A percentile compares a stretch with the other conserved stretches of the same genome.
Evolutionary conservation across 2,797 vertebrate genomes (phyloP).

Genomic region (Gymnoscopelus braueri): DNA sequence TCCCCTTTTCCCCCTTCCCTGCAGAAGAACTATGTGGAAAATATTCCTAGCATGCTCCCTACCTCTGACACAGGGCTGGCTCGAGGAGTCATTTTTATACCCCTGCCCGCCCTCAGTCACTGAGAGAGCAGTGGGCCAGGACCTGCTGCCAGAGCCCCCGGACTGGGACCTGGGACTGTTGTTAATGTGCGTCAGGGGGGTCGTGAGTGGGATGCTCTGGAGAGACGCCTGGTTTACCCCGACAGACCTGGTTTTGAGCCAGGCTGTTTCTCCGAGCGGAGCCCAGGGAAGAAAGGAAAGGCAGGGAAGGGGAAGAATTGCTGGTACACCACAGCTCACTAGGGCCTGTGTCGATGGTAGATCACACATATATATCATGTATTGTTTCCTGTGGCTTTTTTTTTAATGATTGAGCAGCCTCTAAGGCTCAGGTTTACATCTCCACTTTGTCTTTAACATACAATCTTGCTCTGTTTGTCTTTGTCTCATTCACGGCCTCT

Average conservation of each 20-base stretch:
- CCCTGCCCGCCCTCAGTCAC: conserved; percentile 39
- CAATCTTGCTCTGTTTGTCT: conserved; percentile 14
- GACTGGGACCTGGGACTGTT: conserved; percentile 23
- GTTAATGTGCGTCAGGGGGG: conserved; percentile 36
- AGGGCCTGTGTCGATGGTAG: neutral
- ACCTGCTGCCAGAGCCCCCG: conserved; percentile 47
- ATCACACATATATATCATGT: neutral
- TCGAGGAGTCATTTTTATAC: conserved; percentile 52
- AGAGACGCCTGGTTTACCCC: conserved; percentile 17
- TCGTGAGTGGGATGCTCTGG: conserved; percentile 20
- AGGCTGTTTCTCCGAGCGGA: conserved; percentile 19
- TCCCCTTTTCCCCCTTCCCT: conserved; percentile 32
- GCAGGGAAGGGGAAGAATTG: neutral
- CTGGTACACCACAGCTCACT: too few relatives aligned
- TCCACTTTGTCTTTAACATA: conserved; percentile 6
- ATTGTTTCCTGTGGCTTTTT: neutral
- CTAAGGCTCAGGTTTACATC: neutral
- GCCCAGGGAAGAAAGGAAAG: conserved; percentile 3
- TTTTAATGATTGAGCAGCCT: neutral
- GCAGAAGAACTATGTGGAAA: conserved; percentile 66
- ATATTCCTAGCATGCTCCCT: conserved; percentile 63
- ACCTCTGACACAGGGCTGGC: conserved; percentile 48
- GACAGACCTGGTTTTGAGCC: conserved; percentile 35
- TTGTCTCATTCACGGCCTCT: neutral
- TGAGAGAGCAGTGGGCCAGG: conserved; percentile 35